Base-by-base conservation (phyloP, 37 sponge, comb jelly and placozoan genomes). In the Halisarca cf. caerulea region DNA sequence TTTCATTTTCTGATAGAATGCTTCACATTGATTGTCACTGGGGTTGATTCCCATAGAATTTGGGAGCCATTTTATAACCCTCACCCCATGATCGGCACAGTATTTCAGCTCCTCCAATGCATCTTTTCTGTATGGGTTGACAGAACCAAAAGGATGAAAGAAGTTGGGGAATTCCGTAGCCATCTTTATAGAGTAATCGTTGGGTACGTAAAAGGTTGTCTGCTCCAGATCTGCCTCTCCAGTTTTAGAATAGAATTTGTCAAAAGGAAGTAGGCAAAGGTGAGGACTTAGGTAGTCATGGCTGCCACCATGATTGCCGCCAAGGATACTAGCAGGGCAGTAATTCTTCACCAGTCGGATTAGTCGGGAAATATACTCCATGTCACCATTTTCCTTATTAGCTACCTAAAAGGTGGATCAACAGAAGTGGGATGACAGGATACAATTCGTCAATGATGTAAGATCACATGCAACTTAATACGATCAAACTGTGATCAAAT, bases 51-150 rank as follows among this genome's bases (percentile, higher is more conserved):
- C 92, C 91, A 90, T 90, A 7, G 94, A 92, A 66, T 96, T 96
- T 15, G 96, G 96, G 77, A 96, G 90, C 96, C 96, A 96, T 68
- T 96, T 96, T 41, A 96, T 96, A 39, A 96, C 64, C 39, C 80
- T 81, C 27, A 91, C 82, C 17, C 96, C 94, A 23, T 84, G 51
- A 8, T 71, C 58, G 21, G 90, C 88, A 81, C 91, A 88, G 28
- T 75, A 59, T 85, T 93, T 71, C 43, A 96, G 84, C 75, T 91
- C 91, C 44, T 88, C 37, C 39, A 90, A 39, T 33, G 94, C 94
- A 37, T 96, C 96, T 3, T 53, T 37, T 1, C 94, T 78, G 39
- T 93, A 93, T 0, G 96, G 96, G 78, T 96, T 93, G 8, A 96
- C 94, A 0, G 96, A 96, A 14, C 96, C 91, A 41, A 93, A 62